Conservation (phyloP, 2,888 invertebrate species). For the Glyphotaelius pellucidus region DNA sequence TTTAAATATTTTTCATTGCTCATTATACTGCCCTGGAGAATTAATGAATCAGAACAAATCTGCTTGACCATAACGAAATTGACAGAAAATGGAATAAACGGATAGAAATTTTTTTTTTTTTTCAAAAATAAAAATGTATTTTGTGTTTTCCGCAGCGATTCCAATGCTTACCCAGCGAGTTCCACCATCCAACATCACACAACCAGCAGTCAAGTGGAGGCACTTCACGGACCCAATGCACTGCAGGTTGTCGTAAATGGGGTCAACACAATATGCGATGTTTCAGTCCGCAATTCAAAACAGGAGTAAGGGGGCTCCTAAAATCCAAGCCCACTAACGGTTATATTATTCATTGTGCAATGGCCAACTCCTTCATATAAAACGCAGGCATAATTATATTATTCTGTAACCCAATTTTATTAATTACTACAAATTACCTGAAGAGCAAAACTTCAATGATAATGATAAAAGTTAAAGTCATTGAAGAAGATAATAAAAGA, state of each 20-base stretch:
- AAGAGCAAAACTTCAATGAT: too few relatives aligned
- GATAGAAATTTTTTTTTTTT: too few relatives aligned
- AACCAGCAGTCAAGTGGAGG: conserved; percentile 2
- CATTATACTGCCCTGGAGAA: neutral
- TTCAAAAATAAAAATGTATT: neutral
- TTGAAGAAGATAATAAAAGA: too few relatives aligned
- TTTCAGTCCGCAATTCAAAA: conserved; percentile 57
- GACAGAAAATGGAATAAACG: too few relatives aligned
- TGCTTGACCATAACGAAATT: neutral
- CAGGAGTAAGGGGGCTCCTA: conserved; percentile 51
- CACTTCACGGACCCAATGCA: neutral
- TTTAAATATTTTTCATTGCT: neutral
- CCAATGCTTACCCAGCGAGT: neutral
- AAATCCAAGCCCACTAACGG: neutral
- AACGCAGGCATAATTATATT: neutral
- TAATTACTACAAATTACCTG: neutral
- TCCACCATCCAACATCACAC: neutral
- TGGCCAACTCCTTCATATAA: neutral
- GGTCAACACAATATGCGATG: conserved; percentile 8
- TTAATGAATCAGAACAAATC: neutral
- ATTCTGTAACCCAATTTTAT: neutral
- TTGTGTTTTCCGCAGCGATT: neutral
- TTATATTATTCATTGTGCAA: neutral
- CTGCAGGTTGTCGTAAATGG: conserved; percentile 35
- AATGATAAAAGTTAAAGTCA: too few relatives aligned